phyloP scores from a whole-genome alignment of 1,140 invertebrate species.

The Magallana gigas region DNA sequence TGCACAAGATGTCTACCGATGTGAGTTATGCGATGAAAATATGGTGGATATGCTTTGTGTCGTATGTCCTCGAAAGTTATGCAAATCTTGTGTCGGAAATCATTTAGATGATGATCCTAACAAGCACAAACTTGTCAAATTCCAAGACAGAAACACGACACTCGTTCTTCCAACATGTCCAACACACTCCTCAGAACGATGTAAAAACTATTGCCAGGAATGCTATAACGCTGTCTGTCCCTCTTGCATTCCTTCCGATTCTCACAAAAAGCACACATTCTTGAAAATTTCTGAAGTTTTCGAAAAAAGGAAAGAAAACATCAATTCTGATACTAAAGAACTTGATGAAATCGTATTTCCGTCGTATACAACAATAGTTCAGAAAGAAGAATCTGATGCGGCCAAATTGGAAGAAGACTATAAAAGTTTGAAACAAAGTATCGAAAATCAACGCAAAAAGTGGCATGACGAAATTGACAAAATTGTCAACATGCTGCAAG shows the following conservation, averaged over 20 bases:
- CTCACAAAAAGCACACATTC: not conserved
- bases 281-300: not conserved
- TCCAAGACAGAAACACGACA: not conserved
- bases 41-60: not conserved
- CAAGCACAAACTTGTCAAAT: not conserved
- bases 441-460: not conserved
- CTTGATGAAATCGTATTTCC: not conserved
- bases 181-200: not conserved
- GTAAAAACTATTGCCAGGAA: not conserved
- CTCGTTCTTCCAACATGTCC: not conserved
- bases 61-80: not conserved
- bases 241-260: not conserved
- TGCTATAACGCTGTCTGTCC: not conserved
- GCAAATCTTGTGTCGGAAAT: not conserved
- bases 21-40: not conserved
- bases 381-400: not conserved
- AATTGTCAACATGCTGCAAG: not conserved
- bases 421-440: not conserved
- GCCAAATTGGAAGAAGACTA: not conserved
- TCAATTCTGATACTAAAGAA: not conserved
- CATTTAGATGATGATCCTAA: not conserved
- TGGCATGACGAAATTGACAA: not conserved
- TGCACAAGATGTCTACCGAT: slow-evolving; percentile 6
- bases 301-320: not conserved
- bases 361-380: not conserved